These are phyloP conservation scores for Actinemys pallida DNA, from an alignment of 2,113 vertebrate species.

Conservation along the genomic window DNA sequence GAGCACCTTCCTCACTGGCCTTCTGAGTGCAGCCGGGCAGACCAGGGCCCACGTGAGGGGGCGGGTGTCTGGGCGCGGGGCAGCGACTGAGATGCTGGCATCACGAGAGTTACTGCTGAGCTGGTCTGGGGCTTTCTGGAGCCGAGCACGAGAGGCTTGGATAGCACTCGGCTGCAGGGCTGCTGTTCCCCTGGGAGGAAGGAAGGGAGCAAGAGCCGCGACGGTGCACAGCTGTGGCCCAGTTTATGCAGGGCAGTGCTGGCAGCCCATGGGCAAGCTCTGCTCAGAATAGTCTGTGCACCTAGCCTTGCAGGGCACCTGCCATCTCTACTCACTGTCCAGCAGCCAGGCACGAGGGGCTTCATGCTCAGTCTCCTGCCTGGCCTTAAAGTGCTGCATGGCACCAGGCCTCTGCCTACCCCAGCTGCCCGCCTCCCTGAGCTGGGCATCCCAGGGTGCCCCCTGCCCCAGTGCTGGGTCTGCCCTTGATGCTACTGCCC, in stretches of 20 bases:
- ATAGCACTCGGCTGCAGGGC: constrained; percentile 19
- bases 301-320: background rate
- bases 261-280: accelerated
- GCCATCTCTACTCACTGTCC: constrained; percentile 1
- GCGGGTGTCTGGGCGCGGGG: accelerated
- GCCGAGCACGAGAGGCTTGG: background rate
- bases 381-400: background rate
- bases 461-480: accelerated
- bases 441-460: accelerated
- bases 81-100: background rate
- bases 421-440: no score
- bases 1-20: background rate
- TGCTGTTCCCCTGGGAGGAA: background rate
- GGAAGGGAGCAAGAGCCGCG: background rate
- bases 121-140: background rate
- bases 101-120: constrained; percentile 32
- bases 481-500: background rate
- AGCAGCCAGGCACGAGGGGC: background rate
- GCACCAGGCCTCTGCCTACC: background rate
- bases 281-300: background rate
- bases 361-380: background rate
- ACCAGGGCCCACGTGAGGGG: background rate
- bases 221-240: background rate
- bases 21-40: background rate
- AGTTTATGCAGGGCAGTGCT: constrained; percentile 28